Conservation (phyloP, 2,888 invertebrate species). For the Mythimna vitellina region DNA sequence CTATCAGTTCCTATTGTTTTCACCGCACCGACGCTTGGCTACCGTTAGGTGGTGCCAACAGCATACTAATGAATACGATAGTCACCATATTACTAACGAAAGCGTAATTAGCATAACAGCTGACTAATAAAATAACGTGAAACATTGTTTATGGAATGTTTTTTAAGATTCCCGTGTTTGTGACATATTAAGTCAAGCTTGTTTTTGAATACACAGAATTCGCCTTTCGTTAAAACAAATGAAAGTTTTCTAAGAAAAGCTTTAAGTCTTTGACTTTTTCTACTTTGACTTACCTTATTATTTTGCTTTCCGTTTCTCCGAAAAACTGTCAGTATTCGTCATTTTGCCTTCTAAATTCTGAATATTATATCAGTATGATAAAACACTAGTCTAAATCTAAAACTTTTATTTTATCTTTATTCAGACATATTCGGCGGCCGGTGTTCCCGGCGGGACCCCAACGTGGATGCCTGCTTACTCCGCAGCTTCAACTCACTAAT, state of each 20-base stretch:
- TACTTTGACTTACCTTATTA: background rate
- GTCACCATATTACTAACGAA: conserved; percentile 49
- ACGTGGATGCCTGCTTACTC: conserved; percentile 93
- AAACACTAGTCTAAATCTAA: background rate
- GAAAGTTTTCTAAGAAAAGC: background rate
- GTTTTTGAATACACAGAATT: background rate
- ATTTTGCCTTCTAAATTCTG: no score
- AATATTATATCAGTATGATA: no score
- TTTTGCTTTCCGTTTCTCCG: background rate
- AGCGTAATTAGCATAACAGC: conserved; percentile 62
- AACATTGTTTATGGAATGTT: conserved; percentile 42
- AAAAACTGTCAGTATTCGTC: background rate
- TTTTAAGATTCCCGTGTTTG: conserved; percentile 24
- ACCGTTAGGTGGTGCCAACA: conserved; percentile 74
- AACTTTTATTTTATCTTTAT: conserved; percentile 25
- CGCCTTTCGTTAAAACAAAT: background rate
- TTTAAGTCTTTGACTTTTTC: background rate
- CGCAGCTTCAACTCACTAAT: conserved; percentile 94
- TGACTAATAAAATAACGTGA: conserved; percentile 55
- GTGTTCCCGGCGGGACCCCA: conserved; percentile 93
- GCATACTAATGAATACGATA: conserved; percentile 73
- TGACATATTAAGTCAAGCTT: conserved; percentile 4
- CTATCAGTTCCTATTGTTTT: conserved; percentile 71
- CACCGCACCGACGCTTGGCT: conserved; percentile 63
- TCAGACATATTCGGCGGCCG: conserved; percentile 94